phyloP scores from a whole-genome alignment of 2,113 vertebrate species.

The Odontophorus gujanensis region DNA sequence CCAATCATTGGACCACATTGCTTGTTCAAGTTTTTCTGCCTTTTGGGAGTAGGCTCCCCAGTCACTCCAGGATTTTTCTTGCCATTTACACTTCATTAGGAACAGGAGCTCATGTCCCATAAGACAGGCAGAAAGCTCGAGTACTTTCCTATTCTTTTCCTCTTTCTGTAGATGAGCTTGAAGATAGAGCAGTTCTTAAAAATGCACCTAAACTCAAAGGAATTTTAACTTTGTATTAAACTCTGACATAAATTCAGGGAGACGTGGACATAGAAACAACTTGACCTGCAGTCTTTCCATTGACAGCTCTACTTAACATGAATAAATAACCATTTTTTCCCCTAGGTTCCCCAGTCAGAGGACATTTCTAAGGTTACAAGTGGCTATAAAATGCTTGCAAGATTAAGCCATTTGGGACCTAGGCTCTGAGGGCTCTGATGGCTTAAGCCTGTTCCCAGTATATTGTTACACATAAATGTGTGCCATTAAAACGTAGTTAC shows the following conservation, averaged over 20 bases:
- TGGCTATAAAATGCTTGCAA: not conserved
- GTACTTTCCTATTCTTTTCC: not conserved
- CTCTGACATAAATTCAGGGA: not conserved
- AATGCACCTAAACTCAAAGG: not conserved
- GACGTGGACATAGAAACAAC: not conserved
- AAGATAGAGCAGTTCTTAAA: not conserved
- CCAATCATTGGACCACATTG: not conserved
- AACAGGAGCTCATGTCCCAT: not conserved
- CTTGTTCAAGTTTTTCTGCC: not conserved
- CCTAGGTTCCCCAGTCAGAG: not conserved
- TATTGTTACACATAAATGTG: not conserved
- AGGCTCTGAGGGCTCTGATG: not conserved
- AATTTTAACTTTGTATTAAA: not conserved
- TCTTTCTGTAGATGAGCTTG: not conserved
- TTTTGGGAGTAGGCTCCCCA: not conserved
- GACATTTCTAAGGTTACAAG: not conserved
- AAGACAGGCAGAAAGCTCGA: not conserved
- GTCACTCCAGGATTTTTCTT: not conserved
- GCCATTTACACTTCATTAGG: not conserved
- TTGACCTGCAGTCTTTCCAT: not conserved
- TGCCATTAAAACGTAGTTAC: conserved; percentile 14
- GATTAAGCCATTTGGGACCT: conserved; percentile 3
- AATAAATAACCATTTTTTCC: not conserved
- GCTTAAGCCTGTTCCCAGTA: not conserved
- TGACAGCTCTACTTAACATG: not conserved